These are phyloP conservation scores for Enoplolaimus lenunculus DNA, from an alignment of 2,888 invertebrate genomes.

Conservation along the genomic window DNA sequence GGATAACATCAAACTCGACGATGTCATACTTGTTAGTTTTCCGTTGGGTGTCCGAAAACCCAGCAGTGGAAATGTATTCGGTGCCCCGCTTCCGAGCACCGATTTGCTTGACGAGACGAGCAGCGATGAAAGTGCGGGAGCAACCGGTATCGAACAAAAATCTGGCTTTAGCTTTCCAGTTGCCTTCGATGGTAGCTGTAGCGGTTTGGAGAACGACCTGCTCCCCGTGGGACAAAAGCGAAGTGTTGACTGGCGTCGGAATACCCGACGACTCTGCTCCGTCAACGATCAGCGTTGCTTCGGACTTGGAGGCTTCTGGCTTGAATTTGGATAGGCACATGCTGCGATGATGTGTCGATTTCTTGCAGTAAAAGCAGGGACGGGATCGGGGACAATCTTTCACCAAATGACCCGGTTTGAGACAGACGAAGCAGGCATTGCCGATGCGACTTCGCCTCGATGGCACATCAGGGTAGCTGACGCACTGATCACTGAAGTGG, in stretches of 20 bases:
- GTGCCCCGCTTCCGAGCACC: background rate
- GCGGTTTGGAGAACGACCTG: background rate
- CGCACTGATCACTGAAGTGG: background rate
- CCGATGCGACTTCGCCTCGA: background rate
- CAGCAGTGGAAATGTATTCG: background rate
- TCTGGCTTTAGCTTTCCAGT: background rate
- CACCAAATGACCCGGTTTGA: background rate
- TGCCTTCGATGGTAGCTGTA: background rate
- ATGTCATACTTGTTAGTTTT: background rate
- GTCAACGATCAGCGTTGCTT: background rate
- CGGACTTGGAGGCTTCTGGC: background rate
- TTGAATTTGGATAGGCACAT: background rate
- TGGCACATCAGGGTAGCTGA: background rate
- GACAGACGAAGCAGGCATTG: conserved; percentile 1
- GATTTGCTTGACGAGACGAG: background rate
- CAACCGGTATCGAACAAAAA: background rate
- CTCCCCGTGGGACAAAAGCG: background rate
- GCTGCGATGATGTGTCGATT: background rate
- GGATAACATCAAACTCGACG: background rate
- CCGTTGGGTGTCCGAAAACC: background rate
- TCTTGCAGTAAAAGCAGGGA: conserved; percentile 9
- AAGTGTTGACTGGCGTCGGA: background rate
- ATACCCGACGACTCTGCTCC: background rate
- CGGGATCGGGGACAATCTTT: background rate
- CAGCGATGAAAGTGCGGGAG: background rate